Percentiles rank a stretch among this genome's conserved stretches.
Evolutionary conservation across 2,888 invertebrate genomes (phyloP).

Genomic region (Dryomyza anilis): DNA sequence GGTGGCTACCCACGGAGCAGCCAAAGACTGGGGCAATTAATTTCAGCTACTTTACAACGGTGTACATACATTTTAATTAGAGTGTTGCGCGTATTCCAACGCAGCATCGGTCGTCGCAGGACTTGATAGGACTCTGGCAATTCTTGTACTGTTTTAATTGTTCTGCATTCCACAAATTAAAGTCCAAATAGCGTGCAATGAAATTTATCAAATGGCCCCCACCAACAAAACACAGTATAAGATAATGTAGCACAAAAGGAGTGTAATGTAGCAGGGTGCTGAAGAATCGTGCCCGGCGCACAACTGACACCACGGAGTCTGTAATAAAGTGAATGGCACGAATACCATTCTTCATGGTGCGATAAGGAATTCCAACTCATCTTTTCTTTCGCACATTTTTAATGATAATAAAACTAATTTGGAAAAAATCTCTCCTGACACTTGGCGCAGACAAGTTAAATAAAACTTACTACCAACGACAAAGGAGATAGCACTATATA

Average conservation of each 20-base stretch:
- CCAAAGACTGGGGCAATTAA: neutral
- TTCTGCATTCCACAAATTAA: slow-evolving; percentile 38
- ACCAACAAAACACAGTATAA: too few species aligned
- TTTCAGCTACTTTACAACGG: neutral
- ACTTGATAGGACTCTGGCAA: neutral
- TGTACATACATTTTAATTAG: slow-evolving; percentile 3
- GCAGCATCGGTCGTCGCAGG: too few species aligned
- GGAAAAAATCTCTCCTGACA: slow-evolving; percentile 37
- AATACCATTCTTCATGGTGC: slow-evolving; percentile 38
- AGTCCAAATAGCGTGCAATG: slow-evolving; percentile 35
- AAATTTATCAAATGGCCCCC: slow-evolving; percentile 38
- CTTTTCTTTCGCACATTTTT: slow-evolving; percentile 36
- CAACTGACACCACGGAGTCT: too few species aligned
- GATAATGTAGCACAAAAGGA: too few species aligned
- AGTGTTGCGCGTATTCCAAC: too few species aligned
- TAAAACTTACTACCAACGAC: neutral
- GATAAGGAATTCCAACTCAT: slow-evolving; percentile 40
- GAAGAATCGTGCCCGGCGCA: too few species aligned
- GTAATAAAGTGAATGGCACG: slow-evolving; percentile 16
- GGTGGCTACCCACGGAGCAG: too few species aligned
- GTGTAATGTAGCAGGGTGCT: neutral
- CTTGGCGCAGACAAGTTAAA: slow-evolving; percentile 4
- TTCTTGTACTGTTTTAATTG: slow-evolving; percentile 27
- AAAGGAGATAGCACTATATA: too few species aligned
- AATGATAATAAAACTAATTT: slow-evolving; percentile 49